Conservation (phyloP, 2,113 vertebrate species). For the Cebus imitator region DNA sequence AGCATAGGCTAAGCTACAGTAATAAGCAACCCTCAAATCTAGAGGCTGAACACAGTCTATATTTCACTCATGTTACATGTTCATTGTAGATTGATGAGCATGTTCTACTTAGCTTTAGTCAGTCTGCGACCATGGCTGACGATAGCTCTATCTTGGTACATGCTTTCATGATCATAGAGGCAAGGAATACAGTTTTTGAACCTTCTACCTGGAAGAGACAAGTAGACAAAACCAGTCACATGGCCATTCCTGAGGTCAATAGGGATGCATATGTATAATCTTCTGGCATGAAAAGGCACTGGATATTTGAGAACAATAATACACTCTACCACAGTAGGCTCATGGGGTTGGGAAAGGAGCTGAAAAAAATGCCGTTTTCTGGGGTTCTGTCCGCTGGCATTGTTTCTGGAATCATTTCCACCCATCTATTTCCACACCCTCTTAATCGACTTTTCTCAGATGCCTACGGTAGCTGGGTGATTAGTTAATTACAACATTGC, state of each 20-base stretch:
- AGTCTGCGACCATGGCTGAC: not conserved
- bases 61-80: not conserved
- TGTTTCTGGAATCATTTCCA: constrained; percentile 41
- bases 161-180: not conserved
- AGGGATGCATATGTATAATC: not conserved
- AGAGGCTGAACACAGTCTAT: not conserved
- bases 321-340: not conserved
- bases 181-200: not conserved
- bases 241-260: not conserved
- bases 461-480: constrained; percentile 47
- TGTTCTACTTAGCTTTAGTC: not conserved
- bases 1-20: not conserved
- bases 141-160: not conserved
- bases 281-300: not conserved
- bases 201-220: not conserved
- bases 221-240: not conserved
- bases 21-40: not conserved
- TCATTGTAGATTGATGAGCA: not conserved
- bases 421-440: constrained; percentile 22
- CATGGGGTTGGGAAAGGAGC: not conserved
- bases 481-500: constrained; percentile 68
- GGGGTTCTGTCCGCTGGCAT: not conserved
- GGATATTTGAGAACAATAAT: not conserved
- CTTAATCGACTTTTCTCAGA: constrained; percentile 41
- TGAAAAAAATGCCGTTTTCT: constrained; percentile 1